Evolutionary conservation across 1,140 invertebrate species (phyloP).

Genomic region (Papilio helenus): DNA sequence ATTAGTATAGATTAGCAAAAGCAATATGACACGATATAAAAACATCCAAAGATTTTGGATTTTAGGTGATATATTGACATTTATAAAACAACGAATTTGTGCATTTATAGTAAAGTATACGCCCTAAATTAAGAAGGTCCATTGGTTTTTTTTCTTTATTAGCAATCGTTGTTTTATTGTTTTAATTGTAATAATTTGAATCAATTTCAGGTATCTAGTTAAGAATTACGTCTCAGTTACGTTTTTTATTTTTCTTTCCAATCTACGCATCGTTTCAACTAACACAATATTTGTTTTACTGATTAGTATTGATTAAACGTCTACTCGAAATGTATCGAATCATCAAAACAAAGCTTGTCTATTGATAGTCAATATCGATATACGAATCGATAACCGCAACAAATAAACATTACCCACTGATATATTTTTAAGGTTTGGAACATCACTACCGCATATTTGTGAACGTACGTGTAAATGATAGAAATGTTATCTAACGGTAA

Average conservation of each 20-base stretch:
- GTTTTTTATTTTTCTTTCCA: slow-evolving; percentile 46
- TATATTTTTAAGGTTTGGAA: slow-evolving; percentile 41
- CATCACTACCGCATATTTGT: slow-evolving; percentile 46
- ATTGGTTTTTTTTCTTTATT: neutral
- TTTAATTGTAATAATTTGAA: neutral
- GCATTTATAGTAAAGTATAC: no score
- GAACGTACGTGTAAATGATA: slow-evolving; percentile 42
- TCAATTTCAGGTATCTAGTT: no score
- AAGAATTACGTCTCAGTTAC: slow-evolving; percentile 39
- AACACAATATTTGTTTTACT: slow-evolving; percentile 63
- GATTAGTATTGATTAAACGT: slow-evolving; percentile 66
- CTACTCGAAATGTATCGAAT: slow-evolving; percentile 66
- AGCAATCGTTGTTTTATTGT: neutral
- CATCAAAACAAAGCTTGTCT: slow-evolving; percentile 68
- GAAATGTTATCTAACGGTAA: slow-evolving; percentile 38
- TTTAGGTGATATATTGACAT: no score
- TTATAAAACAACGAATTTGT: no score
- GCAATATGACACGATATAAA: no score
- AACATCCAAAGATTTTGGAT: no score
- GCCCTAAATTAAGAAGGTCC: no score
- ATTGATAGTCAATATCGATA: slow-evolving; percentile 58
- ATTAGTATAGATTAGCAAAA: neutral
- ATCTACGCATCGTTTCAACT: slow-evolving; percentile 46
- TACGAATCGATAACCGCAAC: slow-evolving; percentile 61
- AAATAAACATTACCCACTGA: slow-evolving; percentile 41